phyloP scores from a whole-genome alignment of 2,113 vertebrate genomes.

The Zapornia atra region DNA sequence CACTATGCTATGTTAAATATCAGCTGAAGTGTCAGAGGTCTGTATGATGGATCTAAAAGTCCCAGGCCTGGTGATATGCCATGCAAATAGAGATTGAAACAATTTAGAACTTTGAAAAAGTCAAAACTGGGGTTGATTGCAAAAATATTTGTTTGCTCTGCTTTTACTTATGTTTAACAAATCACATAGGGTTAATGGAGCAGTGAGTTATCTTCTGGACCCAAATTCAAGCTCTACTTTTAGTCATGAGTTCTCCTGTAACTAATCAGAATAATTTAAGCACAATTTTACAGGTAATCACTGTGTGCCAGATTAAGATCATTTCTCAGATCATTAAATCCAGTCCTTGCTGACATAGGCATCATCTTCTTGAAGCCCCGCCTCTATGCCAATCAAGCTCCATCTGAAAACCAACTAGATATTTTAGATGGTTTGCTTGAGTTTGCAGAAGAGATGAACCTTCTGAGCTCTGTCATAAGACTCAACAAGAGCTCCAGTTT shows the following conservation, averaged over 20 bases:
- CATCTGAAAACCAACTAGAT: neutral
- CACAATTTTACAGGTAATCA: neutral
- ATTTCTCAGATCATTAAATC: neutral
- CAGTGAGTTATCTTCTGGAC: neutral
- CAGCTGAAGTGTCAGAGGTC: neutral
- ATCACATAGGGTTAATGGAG: neutral
- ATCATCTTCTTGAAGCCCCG: neutral
- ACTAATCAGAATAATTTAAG: neutral
- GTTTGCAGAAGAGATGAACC: neutral
- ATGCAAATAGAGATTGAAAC: neutral
- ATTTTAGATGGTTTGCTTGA: neutral
- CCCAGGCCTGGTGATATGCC: neutral
- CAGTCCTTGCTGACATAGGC: neutral
- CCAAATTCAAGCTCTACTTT: neutral
- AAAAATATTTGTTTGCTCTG: neutral
- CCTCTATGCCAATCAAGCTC: neutral
- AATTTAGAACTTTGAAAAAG: neutral
- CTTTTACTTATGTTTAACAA: neutral
- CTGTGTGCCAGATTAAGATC: neutral
- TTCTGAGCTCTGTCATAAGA: neutral
- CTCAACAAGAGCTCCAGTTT: neutral
- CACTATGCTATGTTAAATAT: neutral
- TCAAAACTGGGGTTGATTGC: neutral
- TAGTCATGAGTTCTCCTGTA: neutral
- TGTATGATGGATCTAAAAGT: neutral